Evolutionary conservation across 2,888 invertebrate species (phyloP), one percentile per base, ranked within the genome.

Genomic region (Orthosia gracilis): DNA sequence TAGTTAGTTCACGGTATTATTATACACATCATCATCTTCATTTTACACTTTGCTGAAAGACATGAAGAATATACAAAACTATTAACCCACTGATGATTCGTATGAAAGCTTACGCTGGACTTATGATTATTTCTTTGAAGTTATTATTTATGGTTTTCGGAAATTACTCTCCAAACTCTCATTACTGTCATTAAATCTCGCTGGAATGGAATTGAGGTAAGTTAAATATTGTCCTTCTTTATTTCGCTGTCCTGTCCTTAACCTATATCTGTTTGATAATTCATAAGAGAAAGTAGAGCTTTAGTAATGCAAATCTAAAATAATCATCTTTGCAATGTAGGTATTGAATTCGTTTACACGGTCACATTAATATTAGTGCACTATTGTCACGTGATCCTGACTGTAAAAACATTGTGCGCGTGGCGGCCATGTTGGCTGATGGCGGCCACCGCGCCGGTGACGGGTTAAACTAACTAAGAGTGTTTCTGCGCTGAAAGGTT

Each of bases 81-180:
- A n/a, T 54, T 76, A 83, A 84, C 84, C 91, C 90, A 86, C 65
- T 83, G 74, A 75, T 87, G 87, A 87, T 73, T 87, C 61, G 4
- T 31, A 31, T 31, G 31, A 4, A 31, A 31, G 31, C 31, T 31
- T 31, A 4, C 31, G 31, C 31, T 31, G 31, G 31, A 31, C 31
- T 4, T 4, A 4, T 4, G 31, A 31, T 31, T 31, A 31, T 31
- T 31, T 31, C 3, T 67, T 83, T 73, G 62, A 63, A n/a, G n/a
- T n/a, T n/a, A n/a, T n/a, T n/a, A n/a, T n/a, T n/a, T n/a, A n/a
- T n/a, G n/a, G n/a, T n/a, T n/a, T n/a, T n/a, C n/a, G n/a, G n/a
- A n/a, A n/a, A n/a, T n/a, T n/a, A n/a, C n/a, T n/a, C n/a, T n/a
- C n/a, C n/a, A n/a, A 45, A n/a, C n/a, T n/a, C n/a, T 40, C 31